These are phyloP conservation scores for Sialis lutaria DNA, from an alignment of 2,888 invertebrate genomes.

Conservation along the genomic window DNA sequence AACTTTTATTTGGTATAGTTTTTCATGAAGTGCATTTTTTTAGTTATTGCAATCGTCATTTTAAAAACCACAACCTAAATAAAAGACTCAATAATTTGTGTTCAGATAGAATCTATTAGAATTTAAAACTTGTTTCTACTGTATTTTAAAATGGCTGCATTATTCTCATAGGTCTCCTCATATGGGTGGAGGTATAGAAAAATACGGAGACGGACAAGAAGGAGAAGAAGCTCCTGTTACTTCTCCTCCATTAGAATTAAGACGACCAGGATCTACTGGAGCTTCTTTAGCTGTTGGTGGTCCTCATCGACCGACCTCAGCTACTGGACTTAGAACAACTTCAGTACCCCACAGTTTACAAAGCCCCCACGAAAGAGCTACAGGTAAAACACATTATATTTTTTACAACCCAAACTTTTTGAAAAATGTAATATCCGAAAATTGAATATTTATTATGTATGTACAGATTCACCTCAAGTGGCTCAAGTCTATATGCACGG, in stretches of 20 bases:
- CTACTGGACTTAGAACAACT: conserved; percentile 32
- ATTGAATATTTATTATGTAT: not conserved
- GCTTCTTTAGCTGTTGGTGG: conserved; percentile 6
- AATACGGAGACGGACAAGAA: conserved; percentile 33
- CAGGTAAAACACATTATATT: conserved; percentile 24
- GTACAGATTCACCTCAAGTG: conserved; percentile 45
- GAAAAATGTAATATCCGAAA: not conserved
- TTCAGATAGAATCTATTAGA: too few species aligned
- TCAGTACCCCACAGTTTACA: conserved; percentile 50
- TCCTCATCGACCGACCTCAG: conserved; percentile 12
- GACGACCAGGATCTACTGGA: conserved; percentile 37
- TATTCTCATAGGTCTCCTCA: conserved; percentile 24
- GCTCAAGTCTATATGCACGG: conserved; percentile 41
- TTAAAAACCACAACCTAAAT: too few species aligned
- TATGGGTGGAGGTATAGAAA: conserved; percentile 41
- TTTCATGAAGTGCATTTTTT: too few species aligned
- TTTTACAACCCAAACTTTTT: not conserved
- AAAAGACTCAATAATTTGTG: too few species aligned
- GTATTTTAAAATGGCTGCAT: not conserved
- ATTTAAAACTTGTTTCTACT: not conserved
- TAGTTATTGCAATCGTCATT: too few species aligned
- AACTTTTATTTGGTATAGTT: too few species aligned
- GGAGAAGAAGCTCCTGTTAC: conserved; percentile 27
- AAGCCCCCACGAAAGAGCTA: conserved; percentile 50
- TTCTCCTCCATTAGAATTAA: conserved; percentile 51